Percentiles rank a stretch among this genome's conserved stretches.
These are phyloP conservation scores for Xiphydria camelus DNA, from an alignment of 2,888 invertebrate genomes.

Conservation along the genomic window DNA sequence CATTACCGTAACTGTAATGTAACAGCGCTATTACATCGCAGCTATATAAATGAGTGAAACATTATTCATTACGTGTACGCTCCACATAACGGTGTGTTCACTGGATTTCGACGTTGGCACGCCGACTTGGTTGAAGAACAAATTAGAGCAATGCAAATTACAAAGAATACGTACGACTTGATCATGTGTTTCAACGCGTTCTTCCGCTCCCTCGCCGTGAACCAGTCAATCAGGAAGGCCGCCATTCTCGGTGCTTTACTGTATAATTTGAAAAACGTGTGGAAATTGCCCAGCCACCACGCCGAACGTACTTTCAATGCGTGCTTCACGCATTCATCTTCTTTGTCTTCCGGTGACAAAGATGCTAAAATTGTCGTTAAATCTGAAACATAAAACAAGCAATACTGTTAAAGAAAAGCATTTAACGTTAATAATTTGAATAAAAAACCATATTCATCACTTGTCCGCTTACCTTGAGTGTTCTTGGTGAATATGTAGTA, in stretches of 20 bases:
- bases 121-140: too few relatives aligned
- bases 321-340: conserved; percentile 80
- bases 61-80: too few relatives aligned
- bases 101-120: too few relatives aligned
- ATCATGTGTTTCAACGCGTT: conserved; percentile 88
- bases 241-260: conserved; percentile 91
- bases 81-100: too few relatives aligned
- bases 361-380: conserved; percentile 88
- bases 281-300: conserved; percentile 91
- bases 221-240: conserved; percentile 97
- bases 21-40: too few relatives aligned
- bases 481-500: conserved; percentile 99
- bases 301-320: conserved; percentile 88
- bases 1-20: too few relatives aligned
- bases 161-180: conserved; percentile 90
- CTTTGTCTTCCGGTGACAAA: conserved; percentile 75
- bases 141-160: too few relatives aligned
- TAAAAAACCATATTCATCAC: too few relatives aligned
- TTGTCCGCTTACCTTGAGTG: conserved; percentile 82
- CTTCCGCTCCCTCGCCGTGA: conserved; percentile 93
- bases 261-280: conserved; percentile 91
- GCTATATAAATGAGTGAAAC: too few relatives aligned
- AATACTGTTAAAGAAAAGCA: conserved; percentile 21
- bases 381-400: conserved; percentile 69
- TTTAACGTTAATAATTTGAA: not conserved